Base-by-base conservation (phyloP, 2,888 invertebrate genomes). In the Pasiphila rectangulata region DNA sequence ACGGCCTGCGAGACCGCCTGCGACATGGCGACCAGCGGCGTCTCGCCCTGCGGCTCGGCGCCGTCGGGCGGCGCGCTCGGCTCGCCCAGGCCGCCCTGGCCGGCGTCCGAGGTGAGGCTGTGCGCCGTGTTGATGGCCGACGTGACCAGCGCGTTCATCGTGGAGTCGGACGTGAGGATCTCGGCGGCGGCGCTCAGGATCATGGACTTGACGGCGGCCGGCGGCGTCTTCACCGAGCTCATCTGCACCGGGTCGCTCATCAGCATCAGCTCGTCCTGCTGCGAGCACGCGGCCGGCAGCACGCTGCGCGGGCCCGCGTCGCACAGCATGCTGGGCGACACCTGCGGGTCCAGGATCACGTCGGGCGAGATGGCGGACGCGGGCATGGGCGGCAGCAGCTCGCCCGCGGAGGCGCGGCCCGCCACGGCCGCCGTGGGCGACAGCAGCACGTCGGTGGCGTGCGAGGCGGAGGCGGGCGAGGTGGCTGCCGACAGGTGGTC, bases 111-210 rank as follows among this genome's bases (percentile, higher is more conserved):
- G 10, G 63, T 76, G 57, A 88, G 67, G 43, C 83, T 89, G 49
- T 84, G 89, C 12, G 87, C 89, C 24, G 88, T 89, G 72, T 89
- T 87, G 63, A 83, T 90, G 48, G 80, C 87, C 20, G 85, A 90
- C 64, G 90, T 92, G 63, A 90, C 91, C 16, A 90, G 67, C 51
- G 88, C 89, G 69, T 88, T 89, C 87, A 91, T 91, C 23, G 91
- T 89, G 40, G 89, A 81, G 81, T 91, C 84, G 0, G 93, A 93
- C 34, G 93, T 92, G 7, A 93, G 86, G 59, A 93, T 91, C 77
- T 94, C 93, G 0, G 92, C 93, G 0, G 93, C 93, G 3, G 94
- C 94, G 69, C 93, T 93, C 41, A 94, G 85, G 30, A 94, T 90
- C 90, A 94, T 93, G n/a, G 92, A 93, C 57, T 94, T 94, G 59